A percentile compares a stretch with the other conserved stretches of the same genome.
Conservation (phyloP, 2,113 vertebrate genomes). For the Rattus norvegicus region DNA sequence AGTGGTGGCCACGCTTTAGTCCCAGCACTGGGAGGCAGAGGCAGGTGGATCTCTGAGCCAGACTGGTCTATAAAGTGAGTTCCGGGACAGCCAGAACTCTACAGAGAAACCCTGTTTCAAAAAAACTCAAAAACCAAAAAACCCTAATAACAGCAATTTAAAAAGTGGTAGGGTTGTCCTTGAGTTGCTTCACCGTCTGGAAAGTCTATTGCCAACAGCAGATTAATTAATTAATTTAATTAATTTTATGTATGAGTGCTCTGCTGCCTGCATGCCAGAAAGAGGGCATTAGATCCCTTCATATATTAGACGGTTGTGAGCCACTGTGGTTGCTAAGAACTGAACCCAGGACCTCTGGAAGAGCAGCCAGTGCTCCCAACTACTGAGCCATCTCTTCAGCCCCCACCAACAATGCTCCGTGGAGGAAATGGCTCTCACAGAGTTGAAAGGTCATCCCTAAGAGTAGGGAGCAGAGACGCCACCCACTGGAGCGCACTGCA, state of each 20-base stretch:
- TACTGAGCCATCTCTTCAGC: no score
- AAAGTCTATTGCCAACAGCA: neutral
- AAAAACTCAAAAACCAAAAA: neutral
- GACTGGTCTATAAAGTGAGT: neutral
- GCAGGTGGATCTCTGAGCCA: neutral
- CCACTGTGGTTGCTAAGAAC: no score
- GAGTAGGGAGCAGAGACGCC: neutral
- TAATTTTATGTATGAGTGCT: no score
- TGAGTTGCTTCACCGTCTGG: neutral
- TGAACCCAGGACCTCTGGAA: no score
- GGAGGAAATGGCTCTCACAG: neutral
- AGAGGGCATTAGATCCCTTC: no score
- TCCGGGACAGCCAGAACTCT: neutral
- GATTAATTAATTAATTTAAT: neutral
- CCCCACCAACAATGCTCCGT: neutral
- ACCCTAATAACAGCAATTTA: neutral
- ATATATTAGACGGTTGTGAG: no score
- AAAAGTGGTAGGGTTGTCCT: neutral
- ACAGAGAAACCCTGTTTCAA: neutral
- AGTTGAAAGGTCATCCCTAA: neutral
- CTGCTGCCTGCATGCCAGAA: no score
- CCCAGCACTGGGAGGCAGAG: neutral
- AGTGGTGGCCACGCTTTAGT: neutral
- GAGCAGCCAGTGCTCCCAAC: no score
- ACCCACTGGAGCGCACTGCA: neutral